phyloP scores from a whole-genome alignment of 2,797 vertebrate genomes.

The Hirundo rustica region DNA sequence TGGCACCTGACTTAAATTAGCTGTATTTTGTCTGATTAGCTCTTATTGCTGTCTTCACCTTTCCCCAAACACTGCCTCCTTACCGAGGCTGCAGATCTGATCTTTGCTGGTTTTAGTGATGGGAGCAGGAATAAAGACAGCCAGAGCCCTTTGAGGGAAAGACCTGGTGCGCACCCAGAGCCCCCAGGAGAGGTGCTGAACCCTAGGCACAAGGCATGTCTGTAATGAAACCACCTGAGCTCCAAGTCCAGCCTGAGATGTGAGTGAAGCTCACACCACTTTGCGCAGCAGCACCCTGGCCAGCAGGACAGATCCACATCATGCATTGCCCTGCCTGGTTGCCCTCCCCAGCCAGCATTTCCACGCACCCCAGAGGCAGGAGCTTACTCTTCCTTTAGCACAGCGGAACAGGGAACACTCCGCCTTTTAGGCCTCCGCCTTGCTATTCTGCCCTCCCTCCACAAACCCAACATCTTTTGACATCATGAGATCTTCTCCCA shows the following conservation, averaged over 20 bases:
- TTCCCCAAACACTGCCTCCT: neutral
- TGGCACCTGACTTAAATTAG: neutral
- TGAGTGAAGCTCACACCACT: rapidly evolving
- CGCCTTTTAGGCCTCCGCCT: neutral
- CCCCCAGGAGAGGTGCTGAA: neutral
- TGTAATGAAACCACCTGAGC: neutral
- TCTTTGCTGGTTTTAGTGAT: neutral
- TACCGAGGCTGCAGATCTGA: neutral
- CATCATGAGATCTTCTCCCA: neutral
- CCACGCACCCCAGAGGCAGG: neutral
- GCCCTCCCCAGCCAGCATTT: neutral
- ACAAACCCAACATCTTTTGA: neutral
- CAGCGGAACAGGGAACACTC: neutral
- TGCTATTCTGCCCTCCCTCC: neutral
- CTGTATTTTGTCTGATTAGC: neutral
- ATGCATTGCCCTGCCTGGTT: neutral
- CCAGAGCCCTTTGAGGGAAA: neutral
- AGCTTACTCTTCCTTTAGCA: neutral
- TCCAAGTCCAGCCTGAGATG: neutral
- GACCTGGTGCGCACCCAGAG: neutral
- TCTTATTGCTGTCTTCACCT: neutral
- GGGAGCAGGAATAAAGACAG: neutral
- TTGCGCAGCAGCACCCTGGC: neutral
- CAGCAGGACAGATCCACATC: neutral
- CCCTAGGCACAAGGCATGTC: neutral